Base-by-base conservation (phyloP, 1,140 invertebrate species). In the Atopsyche davidsoni region DNA sequence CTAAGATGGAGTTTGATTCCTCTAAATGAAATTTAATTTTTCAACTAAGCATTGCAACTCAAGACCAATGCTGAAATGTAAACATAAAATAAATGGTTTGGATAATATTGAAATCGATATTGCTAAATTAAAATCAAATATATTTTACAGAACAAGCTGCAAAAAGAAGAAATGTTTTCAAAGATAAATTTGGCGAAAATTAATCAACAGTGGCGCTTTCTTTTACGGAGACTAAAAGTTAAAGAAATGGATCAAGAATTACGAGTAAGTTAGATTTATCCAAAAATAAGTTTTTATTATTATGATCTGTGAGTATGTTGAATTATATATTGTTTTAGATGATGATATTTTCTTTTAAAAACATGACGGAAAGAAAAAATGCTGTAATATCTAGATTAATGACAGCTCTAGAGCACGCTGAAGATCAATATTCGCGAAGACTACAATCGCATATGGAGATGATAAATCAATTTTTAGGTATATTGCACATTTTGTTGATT, bases 101-200 rank as follows among this genome's bases (percentile, higher is more conserved):
- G n/a, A n/a, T n/a, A n/a, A n/a, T n/a, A n/a, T n/a, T n/a, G n/a
- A n/a, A n/a, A n/a, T n/a, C n/a, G n/a, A n/a, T n/a, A n/a, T n/a
- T n/a, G n/a, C n/a, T n/a, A n/a, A n/a, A n/a, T n/a, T n/a, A n/a
- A n/a, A n/a, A n/a, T n/a, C n/a, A n/a, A n/a, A n/a, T n/a, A n/a
- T 58, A 53, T 50, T 40, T 66, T 64, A 40, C 60, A 88, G 85
- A 87, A 83, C 61, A 89, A 89, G 75, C 67, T 89, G 4, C 85
- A 83, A 64, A 80, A 78, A 36, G 87, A 90, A 63, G 85, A 89
- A 65, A 75, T 78, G 4, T 89, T 86, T 65, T 76, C 82, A 1
- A 78, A 85, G 45, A 68, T 87, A 22, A 90, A 90, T 63, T 79
- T 80, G 51, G 85, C 86, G 0, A 90, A 90, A 70, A 83, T 90